phyloP scores from a whole-genome alignment of 2,113 vertebrate species.

The Fulmarus glacialis region DNA sequence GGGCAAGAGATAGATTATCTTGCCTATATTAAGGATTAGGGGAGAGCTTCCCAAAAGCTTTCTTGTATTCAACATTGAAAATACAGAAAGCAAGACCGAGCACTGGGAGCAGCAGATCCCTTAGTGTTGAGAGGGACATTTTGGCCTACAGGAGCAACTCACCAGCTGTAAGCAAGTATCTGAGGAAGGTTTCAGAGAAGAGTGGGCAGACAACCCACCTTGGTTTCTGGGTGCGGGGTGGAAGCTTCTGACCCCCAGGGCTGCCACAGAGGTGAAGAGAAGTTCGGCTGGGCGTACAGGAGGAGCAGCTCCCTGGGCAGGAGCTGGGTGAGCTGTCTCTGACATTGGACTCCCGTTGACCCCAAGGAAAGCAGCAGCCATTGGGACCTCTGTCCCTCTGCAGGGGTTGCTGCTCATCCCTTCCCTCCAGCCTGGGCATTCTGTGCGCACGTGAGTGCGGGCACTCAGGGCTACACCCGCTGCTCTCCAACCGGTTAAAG shows the following conservation, averaged over 20 bases:
- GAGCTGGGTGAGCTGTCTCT: neutral
- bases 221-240: neutral
- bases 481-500: rapidly evolving
- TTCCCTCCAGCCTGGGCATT: neutral
- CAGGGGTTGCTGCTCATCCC: neutral
- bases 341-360: rapidly evolving
- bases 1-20: neutral
- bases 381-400: neutral
- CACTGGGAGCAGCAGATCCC: neutral
- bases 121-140: neutral
- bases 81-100: rapidly evolving
- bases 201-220: neutral
- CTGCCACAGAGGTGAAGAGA: neutral
- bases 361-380: neutral
- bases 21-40: neutral
- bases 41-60: neutral
- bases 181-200: neutral
- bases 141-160: neutral
- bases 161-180: neutral
- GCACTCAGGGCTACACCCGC: neutral
- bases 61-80: neutral
- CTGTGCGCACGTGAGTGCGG: rapidly evolving
- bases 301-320: neutral
- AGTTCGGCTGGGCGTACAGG: neutral
- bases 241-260: neutral